Conservation (phyloP, 2,113 vertebrate genomes). For the Centropus unirufus region DNA sequence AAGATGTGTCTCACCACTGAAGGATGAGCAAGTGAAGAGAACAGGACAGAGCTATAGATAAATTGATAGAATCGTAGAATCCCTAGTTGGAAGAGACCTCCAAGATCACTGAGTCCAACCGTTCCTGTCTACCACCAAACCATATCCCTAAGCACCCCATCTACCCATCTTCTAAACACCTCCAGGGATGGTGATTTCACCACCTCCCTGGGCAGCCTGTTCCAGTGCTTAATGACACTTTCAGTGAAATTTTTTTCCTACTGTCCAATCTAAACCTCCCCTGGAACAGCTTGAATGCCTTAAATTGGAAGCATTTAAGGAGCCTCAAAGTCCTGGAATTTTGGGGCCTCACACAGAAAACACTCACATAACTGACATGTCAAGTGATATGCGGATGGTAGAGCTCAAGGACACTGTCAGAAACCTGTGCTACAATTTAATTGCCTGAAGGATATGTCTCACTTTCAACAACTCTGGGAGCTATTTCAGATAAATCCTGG, state of each 20-base stretch:
- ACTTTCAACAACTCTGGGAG: neutral
- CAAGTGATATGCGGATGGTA: neutral
- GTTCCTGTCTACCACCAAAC: too few relatives aligned
- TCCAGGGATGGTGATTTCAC: too few relatives aligned
- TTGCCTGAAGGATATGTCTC: neutral
- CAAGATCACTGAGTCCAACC: too few relatives aligned
- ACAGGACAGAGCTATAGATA: neutral
- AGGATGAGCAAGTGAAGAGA: neutral
- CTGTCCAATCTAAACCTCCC: too few relatives aligned
- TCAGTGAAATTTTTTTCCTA: too few relatives aligned
- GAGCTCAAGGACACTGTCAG: neutral
- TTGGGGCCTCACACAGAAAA: neutral
- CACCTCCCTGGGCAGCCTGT: too few relatives aligned
- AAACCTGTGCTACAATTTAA: neutral
- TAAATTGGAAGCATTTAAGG: neutral
- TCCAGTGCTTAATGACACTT: too few relatives aligned
- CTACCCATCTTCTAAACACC: too few relatives aligned
- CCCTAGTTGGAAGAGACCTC: too few relatives aligned
- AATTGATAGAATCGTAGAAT: neutral
- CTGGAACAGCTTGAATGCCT: neutral
- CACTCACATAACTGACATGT: neutral
- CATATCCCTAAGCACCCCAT: too few relatives aligned
- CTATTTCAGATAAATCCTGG: neutral
- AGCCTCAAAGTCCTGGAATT: neutral
- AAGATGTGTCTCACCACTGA: neutral